Evolutionary conservation across 2,797 vertebrate genomes (phyloP).

Genomic region (Aphelocoma californica): DNA sequence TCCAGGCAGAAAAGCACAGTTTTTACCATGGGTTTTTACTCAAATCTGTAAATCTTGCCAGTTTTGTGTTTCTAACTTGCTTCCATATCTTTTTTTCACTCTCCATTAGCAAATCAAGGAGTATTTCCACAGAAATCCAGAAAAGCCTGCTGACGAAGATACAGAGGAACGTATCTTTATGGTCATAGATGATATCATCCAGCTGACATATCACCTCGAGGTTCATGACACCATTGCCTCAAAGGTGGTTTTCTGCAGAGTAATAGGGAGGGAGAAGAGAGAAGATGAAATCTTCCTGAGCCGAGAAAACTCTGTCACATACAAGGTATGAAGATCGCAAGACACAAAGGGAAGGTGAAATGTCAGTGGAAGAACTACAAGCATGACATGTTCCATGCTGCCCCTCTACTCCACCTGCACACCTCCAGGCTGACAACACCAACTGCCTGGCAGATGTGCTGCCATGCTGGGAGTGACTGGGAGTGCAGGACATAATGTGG

Average conservation of each 20-base stretch:
- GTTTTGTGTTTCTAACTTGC: not conserved
- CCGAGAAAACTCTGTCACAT: slow-evolving; percentile 75
- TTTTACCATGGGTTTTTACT: not conserved
- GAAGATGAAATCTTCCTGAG: slow-evolving; percentile 70
- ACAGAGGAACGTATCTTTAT: slow-evolving; percentile 79
- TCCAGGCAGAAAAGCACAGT: not conserved
- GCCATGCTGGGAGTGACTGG: not conserved
- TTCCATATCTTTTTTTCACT: not conserved
- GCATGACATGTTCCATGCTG: not conserved
- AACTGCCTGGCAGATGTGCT: not conserved
- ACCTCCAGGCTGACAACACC: not conserved
- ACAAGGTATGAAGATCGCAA: slow-evolving; percentile 71
- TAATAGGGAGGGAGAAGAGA: slow-evolving; percentile 51
- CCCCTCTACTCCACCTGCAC: not conserved
- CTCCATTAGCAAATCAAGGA: slow-evolving; percentile 80
- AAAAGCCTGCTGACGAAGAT: slow-evolving; percentile 76
- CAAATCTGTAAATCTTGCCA: not conserved
- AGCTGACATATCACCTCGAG: slow-evolving; percentile 79
- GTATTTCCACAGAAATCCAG: slow-evolving; percentile 76
- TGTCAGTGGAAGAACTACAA: not conserved
- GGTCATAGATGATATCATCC: slow-evolving; percentile 71
- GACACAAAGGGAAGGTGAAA: not conserved
- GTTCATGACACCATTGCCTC: slow-evolving; percentile 74
- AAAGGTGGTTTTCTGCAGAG: slow-evolving; percentile 78
- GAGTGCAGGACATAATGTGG: accelerated